phyloP scores from a whole-genome alignment of 2,888 invertebrate genomes.

The Hemicrepidius hirtus region DNA sequence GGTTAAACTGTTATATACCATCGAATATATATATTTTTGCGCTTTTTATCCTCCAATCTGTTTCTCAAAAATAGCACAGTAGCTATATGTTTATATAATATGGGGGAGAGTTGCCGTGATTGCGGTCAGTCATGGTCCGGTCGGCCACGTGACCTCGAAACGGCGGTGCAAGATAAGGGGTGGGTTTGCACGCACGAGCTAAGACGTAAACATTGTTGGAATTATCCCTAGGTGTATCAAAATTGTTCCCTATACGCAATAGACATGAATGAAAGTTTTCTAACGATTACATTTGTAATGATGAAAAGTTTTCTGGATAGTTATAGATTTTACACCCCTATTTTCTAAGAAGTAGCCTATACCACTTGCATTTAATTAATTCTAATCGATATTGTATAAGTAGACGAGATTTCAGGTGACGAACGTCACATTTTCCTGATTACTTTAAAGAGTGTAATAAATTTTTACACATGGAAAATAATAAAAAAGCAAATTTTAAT shows the following conservation, averaged over 20 bases:
- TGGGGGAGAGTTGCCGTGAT: conserved; percentile 50
- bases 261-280: not conserved
- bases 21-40: conserved; percentile 36
- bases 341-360: conserved; percentile 19
- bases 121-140: conserved; percentile 52
- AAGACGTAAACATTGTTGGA: conserved; percentile 48
- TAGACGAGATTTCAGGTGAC: conserved; percentile 35
- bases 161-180: conserved; percentile 44
- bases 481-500: too few species aligned
- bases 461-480: not conserved
- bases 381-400: conserved; percentile 45
- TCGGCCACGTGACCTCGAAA: conserved; percentile 50
- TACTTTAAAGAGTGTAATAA: not conserved
- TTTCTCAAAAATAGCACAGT: conserved; percentile 48
- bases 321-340: conserved; percentile 18
- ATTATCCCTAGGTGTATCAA: conserved; percentile 8
- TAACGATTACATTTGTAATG: not conserved
- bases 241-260: not conserved
- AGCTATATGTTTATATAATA: conserved; percentile 41
- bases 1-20: not conserved
- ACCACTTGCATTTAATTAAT: conserved; percentile 46
- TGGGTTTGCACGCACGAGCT: conserved; percentile 43
- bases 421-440: conserved; percentile 30
- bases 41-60: conserved; percentile 41
- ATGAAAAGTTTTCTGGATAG: not conserved